Base-by-base conservation (phyloP, 2,888 invertebrate species). In the Terebella lapidaria region DNA sequence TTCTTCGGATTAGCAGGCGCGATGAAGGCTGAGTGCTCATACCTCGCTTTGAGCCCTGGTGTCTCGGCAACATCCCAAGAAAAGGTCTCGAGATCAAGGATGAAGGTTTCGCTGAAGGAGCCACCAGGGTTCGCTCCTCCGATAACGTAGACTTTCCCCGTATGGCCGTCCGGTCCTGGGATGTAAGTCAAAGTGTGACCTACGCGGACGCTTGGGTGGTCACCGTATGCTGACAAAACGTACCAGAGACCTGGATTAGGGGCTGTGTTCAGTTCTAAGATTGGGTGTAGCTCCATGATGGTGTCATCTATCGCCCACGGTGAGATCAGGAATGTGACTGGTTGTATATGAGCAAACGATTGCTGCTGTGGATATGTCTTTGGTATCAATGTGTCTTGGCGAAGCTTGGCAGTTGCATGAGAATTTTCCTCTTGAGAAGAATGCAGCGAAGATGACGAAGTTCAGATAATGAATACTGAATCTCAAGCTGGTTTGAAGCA, bases 121-220 rank as follows among this genome's bases (percentile, higher is more conserved):
- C 74, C 75, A 57, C 73, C 73, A 1, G 79, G 80, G 66, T 79
- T 79, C 5, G 80, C 81, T 2, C 81, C 81, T 15, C 80, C 81
- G 15, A 81, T 75, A n/a, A 80, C 63, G 58, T 74, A 75, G 1
- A 81, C 67, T 53, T 72, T 72, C 55, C 73, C 72, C 28, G 57
- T 59, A 24, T 59, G 47, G 18, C 60, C 65, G 4, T 67, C 65
- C 54, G 65, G 58, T 15, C 70, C 71, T 18, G 71, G 71, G 4
- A 76, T 59, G 60, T 69, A 74, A 1, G 72, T 69, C 57, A 73
- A 73, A 0, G 78, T 74, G 67, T 78, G 77, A 1, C 80, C 80
- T 0, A 80, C 80, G 28, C 80, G 63, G 68, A 78, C 70, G 27
- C 72, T 71, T 1, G 80, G 80, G 54, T 68, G 69, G 27, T 79